These are phyloP conservation scores for Champsocephalus gunnari DNA, from an alignment of 2,797 vertebrate genomes.

Conservation along the genomic window DNA sequence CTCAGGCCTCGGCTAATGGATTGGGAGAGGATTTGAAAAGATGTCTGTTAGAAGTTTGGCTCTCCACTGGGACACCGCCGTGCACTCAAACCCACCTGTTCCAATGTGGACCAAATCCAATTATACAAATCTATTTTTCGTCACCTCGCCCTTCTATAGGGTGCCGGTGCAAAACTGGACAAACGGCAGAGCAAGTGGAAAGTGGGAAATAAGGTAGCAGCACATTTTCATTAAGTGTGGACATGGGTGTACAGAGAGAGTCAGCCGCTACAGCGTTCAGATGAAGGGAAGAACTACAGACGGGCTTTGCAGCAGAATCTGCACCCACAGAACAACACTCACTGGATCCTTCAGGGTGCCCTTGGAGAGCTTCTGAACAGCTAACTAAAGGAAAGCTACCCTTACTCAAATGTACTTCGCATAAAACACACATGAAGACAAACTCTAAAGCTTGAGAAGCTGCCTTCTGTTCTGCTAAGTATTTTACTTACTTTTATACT, in stretches of 20 bases:
- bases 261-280: neutral
- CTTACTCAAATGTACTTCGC: too few species aligned
- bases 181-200: too few species aligned
- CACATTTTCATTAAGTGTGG: too few species aligned
- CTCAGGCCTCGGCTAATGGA: slow-evolving; percentile 10
- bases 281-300: neutral
- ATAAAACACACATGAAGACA: too few species aligned
- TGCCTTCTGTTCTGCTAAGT: too few species aligned
- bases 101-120: slow-evolving; percentile 6
- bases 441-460: too few species aligned
- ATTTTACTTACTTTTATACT: too few species aligned
- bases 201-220: too few species aligned
- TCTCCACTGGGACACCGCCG: slow-evolving; percentile 9
- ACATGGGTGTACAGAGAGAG: too few species aligned
- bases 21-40: slow-evolving; percentile 3
- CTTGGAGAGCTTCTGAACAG: neutral
- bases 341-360: slow-evolving; percentile 4
- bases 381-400: neutral
- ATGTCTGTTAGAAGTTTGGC: slow-evolving; percentile 8
- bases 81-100: neutral
- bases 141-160: too few species aligned
- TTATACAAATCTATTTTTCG: neutral
- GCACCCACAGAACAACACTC: neutral
- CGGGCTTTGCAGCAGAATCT: neutral
- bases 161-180: neutral